Evolutionary conservation across 1,140 invertebrate species (phyloP).

Genomic region (Nephila pilipes): DNA sequence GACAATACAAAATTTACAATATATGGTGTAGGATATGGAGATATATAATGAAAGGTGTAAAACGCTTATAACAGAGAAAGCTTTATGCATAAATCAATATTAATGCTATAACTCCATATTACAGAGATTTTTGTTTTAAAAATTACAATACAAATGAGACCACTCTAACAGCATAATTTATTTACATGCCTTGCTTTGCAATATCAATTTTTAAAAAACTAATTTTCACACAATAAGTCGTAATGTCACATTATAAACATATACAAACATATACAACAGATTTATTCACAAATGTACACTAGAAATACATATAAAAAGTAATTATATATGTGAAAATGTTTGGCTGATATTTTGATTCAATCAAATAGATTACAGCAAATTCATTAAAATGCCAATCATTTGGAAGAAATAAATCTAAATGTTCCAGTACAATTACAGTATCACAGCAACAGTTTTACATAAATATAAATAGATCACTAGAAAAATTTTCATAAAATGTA

Average conservation of each 20-base stretch:
- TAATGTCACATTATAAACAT: not conserved
- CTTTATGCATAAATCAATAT: too few species aligned
- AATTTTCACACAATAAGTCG: too few species aligned
- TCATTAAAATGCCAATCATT: not conserved
- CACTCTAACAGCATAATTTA: too few species aligned
- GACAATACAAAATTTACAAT: too few species aligned
- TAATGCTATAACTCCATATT: too few species aligned
- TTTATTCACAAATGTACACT: not conserved
- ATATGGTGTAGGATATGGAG: too few species aligned
- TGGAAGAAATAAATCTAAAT: not conserved
- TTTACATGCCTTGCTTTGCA: too few species aligned
- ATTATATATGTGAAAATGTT: not conserved
- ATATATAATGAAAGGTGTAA: too few species aligned
- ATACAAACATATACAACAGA: not conserved
- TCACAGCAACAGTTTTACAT: constrained; percentile 38
- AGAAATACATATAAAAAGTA: not conserved
- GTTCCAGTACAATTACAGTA: not conserved
- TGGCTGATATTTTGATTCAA: not conserved
- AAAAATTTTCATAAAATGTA: constrained; percentile 47
- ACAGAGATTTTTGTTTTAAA: too few species aligned
- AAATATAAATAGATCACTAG: constrained; percentile 37
- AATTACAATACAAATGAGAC: too few species aligned
- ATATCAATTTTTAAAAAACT: too few species aligned
- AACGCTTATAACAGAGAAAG: too few species aligned
- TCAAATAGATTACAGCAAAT: not conserved